phyloP scores from a whole-genome alignment of 2,113 vertebrate species.

The Plecturocebus donacophilus region DNA sequence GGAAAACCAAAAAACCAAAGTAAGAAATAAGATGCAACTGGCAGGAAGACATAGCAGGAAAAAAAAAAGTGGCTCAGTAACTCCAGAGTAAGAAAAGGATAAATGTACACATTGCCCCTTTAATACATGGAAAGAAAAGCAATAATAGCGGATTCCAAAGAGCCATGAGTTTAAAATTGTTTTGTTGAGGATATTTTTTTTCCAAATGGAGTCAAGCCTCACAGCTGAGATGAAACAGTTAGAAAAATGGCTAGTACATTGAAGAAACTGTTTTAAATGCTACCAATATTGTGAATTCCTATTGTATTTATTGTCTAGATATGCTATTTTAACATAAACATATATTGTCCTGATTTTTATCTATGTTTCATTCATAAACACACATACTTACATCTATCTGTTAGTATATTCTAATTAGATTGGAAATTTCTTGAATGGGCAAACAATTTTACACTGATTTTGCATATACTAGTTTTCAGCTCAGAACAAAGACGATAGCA shows the following conservation, averaged over 20 bases:
- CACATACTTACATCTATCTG: background rate
- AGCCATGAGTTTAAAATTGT: slow-evolving; percentile 62
- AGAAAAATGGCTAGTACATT: background rate
- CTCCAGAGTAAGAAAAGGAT: background rate
- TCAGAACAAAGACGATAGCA: background rate
- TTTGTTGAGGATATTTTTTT: slow-evolving; percentile 59
- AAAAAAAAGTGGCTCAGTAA: background rate
- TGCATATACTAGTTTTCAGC: background rate
- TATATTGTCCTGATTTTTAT: background rate
- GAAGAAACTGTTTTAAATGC: slow-evolving; percentile 5
- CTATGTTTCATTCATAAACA: background rate
- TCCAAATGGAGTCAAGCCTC: slow-evolving; percentile 20
- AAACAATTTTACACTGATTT: slow-evolving; percentile 10
- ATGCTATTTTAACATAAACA: background rate
- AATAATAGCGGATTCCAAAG: slow-evolving; percentile 50
- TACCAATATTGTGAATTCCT: background rate
- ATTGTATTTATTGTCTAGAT: background rate
- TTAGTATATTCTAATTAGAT: slow-evolving; percentile 33
- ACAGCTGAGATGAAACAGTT: slow-evolving; percentile 15
- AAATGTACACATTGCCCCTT: slow-evolving; percentile 34
- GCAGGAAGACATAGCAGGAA: background rate
- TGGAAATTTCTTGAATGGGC: background rate
- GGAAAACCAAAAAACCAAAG: slow-evolving; percentile 50
- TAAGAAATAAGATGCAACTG: slow-evolving; percentile 48
- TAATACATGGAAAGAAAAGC: slow-evolving; percentile 61